A percentile compares a stretch with the other conserved stretches of the same genome.
Evolutionary conservation across 2,797 vertebrate genomes (phyloP).

Genomic region (Novumbra hubbsi): DNA sequence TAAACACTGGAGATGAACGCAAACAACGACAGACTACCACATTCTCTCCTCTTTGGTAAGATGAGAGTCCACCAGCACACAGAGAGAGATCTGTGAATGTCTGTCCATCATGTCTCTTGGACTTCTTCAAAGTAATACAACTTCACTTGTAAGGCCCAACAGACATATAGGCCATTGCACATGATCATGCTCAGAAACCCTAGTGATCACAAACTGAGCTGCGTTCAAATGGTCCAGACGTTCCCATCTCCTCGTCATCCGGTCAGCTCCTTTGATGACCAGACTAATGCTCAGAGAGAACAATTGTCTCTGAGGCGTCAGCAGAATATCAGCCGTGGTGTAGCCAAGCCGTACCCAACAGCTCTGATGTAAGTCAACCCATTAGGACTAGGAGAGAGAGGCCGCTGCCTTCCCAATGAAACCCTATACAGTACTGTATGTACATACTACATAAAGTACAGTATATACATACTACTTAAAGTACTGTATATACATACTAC

Average conservation of each 20-base stretch:
- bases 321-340: constrained; percentile 36
- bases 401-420: too few species aligned
- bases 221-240: constrained; percentile 22
- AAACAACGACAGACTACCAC: not conserved
- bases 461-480: too few species aligned
- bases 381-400: not conserved
- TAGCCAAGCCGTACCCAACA: constrained; percentile 38
- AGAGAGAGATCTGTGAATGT: constrained; percentile 2
- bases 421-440: too few species aligned
- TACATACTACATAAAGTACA: too few species aligned
- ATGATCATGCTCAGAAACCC: constrained; percentile 25
- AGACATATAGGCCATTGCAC: constrained; percentile 8
- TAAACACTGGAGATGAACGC: constrained; percentile 10
- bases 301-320: constrained; percentile 51
- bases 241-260: not conserved
- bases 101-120: not conserved
- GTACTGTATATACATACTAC: too few species aligned
- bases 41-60: constrained; percentile 9
- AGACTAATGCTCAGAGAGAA: constrained; percentile 36
- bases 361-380: constrained; percentile 17
- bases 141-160: not conserved
- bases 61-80: not conserved
- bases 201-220: constrained; percentile 21
- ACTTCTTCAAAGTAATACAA: constrained; percentile 9
- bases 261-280: constrained; percentile 19